Base-by-base conservation (phyloP, 2,113 vertebrate species). In the Xiphorhynchus elegans region DNA sequence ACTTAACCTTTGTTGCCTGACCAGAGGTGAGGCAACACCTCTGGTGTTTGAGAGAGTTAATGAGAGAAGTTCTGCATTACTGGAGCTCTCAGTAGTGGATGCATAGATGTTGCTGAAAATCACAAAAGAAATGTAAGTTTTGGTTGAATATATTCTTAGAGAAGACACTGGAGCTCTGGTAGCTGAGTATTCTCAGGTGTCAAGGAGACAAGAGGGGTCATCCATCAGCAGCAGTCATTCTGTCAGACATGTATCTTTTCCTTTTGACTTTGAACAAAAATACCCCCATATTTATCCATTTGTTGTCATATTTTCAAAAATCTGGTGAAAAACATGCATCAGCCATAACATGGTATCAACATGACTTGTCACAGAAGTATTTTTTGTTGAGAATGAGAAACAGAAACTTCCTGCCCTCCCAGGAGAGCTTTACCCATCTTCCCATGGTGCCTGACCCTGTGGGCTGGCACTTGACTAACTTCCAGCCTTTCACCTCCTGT, bases 171-270 rank as follows among this genome's bases (percentile, higher is more conserved):
- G 52, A 60, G 60, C 35, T 93, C 55, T 37, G 7, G 40, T 40
- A 67, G 44, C 11, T 64, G 82, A 52, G 5, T 63, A 10, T 53
- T 81, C 17, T 39, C 42, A 75, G 52, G 18, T 74, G 18, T 86
- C 40, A 35, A 10, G 10, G 69, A 58, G 60, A 64, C 44, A 89
- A 24, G 81, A 76, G 53, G 6, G 35, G 26, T 90, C 86, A 81
- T 74, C 84, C 88, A 92, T 20, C 76, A 92, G 49, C 89, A 96
- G 67, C 52, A 73, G 63, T 85, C 92, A 90, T 92, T 94, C 68
- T 0, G 19, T 89, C 81, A 85, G 82, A 86, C 68, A 62, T 69
- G 25, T 63, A 56, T 70, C 3, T 9, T 81, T 96, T 81, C 47
- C 31, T 56, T 81, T 84, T 75, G 60, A 67, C 64, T 69, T 77